Conservation (phyloP, 1,140 invertebrate species). For the Drosophila oshimai region DNA sequence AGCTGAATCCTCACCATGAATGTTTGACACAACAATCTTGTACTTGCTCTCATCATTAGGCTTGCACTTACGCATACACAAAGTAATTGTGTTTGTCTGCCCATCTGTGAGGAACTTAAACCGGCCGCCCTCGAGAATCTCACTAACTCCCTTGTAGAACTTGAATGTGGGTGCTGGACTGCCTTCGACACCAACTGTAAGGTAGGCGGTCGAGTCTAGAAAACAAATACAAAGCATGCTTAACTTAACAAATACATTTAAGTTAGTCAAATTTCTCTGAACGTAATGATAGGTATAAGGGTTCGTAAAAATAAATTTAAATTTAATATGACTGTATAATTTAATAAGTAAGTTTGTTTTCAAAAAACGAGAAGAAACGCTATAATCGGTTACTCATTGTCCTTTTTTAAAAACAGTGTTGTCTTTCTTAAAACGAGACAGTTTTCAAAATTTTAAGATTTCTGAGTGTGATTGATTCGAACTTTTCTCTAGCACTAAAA, state of each 20-base stretch:
- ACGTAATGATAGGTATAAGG: background rate
- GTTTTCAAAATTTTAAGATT: too few relatives aligned
- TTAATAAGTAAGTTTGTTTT: too few relatives aligned
- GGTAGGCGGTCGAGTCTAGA: conserved; percentile 93
- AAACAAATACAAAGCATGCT: conserved; percentile 16
- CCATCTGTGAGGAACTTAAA: conserved; percentile 96
- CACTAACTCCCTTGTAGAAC: conserved; percentile 96
- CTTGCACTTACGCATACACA: conserved; percentile 97
- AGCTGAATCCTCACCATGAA: conserved; percentile 96
- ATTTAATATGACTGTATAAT: too few relatives aligned
- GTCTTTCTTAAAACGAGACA: too few relatives aligned
- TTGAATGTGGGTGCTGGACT: conserved; percentile 96
- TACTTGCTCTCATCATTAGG: conserved; percentile 99
- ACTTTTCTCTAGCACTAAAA: too few relatives aligned
- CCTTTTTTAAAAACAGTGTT: too few relatives aligned
- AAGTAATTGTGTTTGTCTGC: conserved; percentile 93
- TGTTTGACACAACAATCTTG: conserved; percentile 95
- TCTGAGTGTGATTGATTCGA: too few relatives aligned
- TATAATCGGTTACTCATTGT: too few relatives aligned
- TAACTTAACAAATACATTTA: conserved; percentile 2
- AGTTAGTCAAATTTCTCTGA: conserved; percentile 15
- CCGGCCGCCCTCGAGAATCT: conserved; percentile 95
- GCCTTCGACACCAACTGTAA: conserved; percentile 94
- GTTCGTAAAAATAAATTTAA: too few relatives aligned
- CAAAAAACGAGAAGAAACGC: too few relatives aligned